These are phyloP conservation scores for Drosophila paulistorum DNA, from an alignment of 1,140 invertebrate species.

Conservation along the genomic window DNA sequence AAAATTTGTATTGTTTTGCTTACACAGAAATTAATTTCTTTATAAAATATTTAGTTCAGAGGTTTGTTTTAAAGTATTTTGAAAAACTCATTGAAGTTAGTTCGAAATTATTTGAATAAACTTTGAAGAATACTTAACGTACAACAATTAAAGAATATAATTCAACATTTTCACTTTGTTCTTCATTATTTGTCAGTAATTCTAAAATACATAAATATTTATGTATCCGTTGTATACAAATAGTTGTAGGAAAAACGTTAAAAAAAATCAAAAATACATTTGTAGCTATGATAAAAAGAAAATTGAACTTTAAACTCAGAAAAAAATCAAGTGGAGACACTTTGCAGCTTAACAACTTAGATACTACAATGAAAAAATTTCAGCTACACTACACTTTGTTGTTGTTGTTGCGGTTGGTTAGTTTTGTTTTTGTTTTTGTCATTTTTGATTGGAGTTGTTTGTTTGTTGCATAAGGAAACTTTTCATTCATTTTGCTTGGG, in stretches of 20 bases:
- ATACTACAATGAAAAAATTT: slow-evolving; percentile 44
- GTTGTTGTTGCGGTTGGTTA: slow-evolving; percentile 17
- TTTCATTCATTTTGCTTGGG: neutral
- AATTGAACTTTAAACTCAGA: neutral
- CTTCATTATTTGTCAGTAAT: neutral
- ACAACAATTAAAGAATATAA: neutral
- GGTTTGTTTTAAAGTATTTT: too few relatives aligned
- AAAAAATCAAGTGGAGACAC: neutral
- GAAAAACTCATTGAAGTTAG: too few relatives aligned
- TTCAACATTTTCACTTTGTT: neutral
- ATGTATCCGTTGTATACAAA: neutral
- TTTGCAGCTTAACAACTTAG: slow-evolving; percentile 11
- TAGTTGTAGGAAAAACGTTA: neutral
- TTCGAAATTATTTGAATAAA: too few relatives aligned
- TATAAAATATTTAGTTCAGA: too few relatives aligned
- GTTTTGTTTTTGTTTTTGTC: neutral
- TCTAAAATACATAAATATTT: neutral
- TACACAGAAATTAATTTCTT: too few relatives aligned
- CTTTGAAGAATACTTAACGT: neutral
- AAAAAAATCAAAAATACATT: neutral
- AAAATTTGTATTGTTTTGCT: too few relatives aligned
- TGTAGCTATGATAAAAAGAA: neutral
- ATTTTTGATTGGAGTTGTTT: slow-evolving; percentile 55
- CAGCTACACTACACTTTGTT: slow-evolving; percentile 73
- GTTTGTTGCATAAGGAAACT: slow-evolving; percentile 26